Evolutionary conservation across 2,113 vertebrate genomes (phyloP), one percentile per base, ranked within the genome.

Genomic region (Siniperca chuatsi): DNA sequence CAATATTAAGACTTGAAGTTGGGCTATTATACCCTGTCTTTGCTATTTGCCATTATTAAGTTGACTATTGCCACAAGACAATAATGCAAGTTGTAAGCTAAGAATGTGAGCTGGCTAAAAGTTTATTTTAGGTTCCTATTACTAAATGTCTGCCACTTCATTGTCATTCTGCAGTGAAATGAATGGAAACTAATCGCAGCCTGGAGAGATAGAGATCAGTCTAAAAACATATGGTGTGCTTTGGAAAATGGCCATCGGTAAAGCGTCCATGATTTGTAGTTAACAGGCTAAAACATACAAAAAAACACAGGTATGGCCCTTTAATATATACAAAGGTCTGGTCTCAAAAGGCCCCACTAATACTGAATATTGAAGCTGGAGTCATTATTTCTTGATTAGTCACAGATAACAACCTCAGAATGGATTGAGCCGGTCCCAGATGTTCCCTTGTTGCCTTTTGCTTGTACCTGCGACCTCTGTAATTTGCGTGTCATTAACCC

Each of bases 401-500:
- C 67, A 62, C 79, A 77, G 66, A 69, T 23, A 46, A 75, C 61
- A 86, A 62, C 92, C 90, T 61, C 82, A 71, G 40, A 75, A 87
- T 78, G 83, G 84, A 89, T 62, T 44, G 87, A 92, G 92, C 50
- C 33, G 2, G 67, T 86, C 88, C 84, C 78, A 83, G n/a, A 75
- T 82, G 92, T 83, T 82, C 78, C 52, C 88, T 71, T 9, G 82
- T 87, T 76, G 23, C 79, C 77, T 85, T 90, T 79, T 40, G 92
- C 90, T 85, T 64, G 85, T 78, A 81, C 78, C 93, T 75, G 65
- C 48, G 55, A 85, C 91, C 87, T 90, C 86, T 57, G 66, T 87
- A 52, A 92, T 87, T 79, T 87, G 70, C 71, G 37, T 78, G 33
- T 85, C 74, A 92, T 92, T 69, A 84, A 93, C 93, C 87, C 64